Conservation (phyloP, 2,113 vertebrate genomes). For the Micronycteris hirsuta region DNA sequence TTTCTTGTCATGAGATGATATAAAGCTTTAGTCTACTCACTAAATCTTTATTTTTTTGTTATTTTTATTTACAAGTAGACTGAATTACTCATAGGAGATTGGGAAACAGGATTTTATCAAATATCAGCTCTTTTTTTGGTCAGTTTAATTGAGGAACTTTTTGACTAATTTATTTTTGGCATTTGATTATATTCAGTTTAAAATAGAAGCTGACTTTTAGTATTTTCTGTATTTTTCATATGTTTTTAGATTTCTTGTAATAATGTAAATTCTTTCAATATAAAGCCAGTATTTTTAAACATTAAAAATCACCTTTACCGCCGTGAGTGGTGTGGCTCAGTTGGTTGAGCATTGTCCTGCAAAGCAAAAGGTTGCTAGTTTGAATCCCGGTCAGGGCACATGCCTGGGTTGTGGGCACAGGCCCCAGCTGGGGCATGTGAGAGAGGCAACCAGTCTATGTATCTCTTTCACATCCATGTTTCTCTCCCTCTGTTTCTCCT, state of each 20-base stretch:
- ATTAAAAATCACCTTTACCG: not conserved
- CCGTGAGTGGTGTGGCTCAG: too few relatives aligned
- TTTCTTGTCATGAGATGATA: not conserved
- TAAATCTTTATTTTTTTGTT: not conserved
- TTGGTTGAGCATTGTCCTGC: too few relatives aligned
- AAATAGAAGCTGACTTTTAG: not conserved
- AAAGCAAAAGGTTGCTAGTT: too few relatives aligned
- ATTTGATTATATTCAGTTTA: not conserved
- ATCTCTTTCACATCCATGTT: too few relatives aligned
- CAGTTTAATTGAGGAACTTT: not conserved
- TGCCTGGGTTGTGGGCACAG: too few relatives aligned
- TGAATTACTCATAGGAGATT: not conserved
- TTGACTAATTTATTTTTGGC: not conserved
- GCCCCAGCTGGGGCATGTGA: too few relatives aligned
- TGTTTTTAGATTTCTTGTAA: not conserved
- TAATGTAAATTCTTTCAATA: not conserved
- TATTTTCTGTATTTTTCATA: constrained; percentile 17
- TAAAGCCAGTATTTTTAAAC: not conserved
- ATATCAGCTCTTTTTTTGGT: not conserved
- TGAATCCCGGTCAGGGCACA: too few relatives aligned
- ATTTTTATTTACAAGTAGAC: not conserved
- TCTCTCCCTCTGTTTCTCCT: too few relatives aligned
- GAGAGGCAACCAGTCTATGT: too few relatives aligned
- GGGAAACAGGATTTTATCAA: not conserved
- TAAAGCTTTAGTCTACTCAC: not conserved